Base-by-base conservation (phyloP, 2,113 vertebrate species). In the Myotis davidii region DNA sequence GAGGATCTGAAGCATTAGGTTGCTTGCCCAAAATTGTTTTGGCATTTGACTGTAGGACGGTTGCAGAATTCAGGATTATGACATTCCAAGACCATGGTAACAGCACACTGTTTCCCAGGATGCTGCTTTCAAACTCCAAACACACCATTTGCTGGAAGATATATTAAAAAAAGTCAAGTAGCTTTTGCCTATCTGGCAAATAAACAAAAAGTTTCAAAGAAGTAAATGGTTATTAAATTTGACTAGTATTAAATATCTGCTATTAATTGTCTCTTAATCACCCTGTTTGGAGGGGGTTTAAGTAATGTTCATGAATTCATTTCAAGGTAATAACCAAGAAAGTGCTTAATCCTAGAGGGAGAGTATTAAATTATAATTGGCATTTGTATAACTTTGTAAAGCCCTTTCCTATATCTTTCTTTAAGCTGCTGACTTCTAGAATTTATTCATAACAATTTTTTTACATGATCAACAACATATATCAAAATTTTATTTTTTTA, bases 81-180 rank as follows among this genome's bases (percentile, higher is more conserved):
- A 83, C 95, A 96, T 95, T 97, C 95, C 96, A 94, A 94, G 94
- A 82, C 94, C 88, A 88, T 94, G 94, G 96, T 88, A 95, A 97
- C 90, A 94, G 86, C 81, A 90, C 50, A 69, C 34, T 77, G 90
- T 90, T 94, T 95, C 90, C 94, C 92, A 90, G 76, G 56, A 85
- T 32, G 37, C 81, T 59, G 48, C 81, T 97, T 93, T 95, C 34
- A 94, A 90, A 93, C 21, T 87, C 72, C 50, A 95, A 93, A 79
- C 73, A 89, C 64, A 95, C 87, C 88, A 93, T 81, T 91, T 95
- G 85, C 84, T 92, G 81, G 72, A 96, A 85, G 90, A 95, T 67
- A 64, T 29, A 85, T 50, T 59, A 32, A 16, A 72, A 72, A 42
- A 8, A 86, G 72, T 85, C 52, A 94, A 94, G 72, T 45, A 95